These are phyloP conservation scores for Tribolium madens DNA, from an alignment of 1,140 invertebrate species.

Conservation along the genomic window DNA sequence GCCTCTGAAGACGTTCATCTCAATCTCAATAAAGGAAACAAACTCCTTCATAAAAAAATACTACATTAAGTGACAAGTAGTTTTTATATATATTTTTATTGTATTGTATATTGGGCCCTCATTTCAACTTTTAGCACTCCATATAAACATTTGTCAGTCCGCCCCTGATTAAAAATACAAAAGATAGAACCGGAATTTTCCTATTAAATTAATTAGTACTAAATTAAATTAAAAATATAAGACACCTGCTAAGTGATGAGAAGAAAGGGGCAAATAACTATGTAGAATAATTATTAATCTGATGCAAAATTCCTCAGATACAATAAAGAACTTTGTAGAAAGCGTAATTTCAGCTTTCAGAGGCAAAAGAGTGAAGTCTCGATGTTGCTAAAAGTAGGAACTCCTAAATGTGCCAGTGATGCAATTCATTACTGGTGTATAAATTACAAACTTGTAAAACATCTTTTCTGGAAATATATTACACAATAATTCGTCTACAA, in stretches of 20 bases:
- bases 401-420: slow-evolving; percentile 40
- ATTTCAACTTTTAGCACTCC: too few relatives aligned
- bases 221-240: neutral
- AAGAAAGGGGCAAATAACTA: neutral
- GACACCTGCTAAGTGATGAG: neutral
- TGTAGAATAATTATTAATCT: neutral
- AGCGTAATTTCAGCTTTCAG: slow-evolving; percentile 25
- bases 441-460: slow-evolving; percentile 44
- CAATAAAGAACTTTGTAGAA: neutral
- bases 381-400: slow-evolving; percentile 6
- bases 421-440: slow-evolving; percentile 37
- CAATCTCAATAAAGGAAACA: too few relatives aligned
- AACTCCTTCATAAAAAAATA: too few relatives aligned
- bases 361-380: neutral
- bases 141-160: too few relatives aligned
- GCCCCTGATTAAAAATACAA: too few relatives aligned
- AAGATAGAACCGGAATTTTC: neutral
- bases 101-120: too few relatives aligned
- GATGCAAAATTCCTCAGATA: neutral
- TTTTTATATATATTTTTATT: too few relatives aligned
- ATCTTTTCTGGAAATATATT: slow-evolving; percentile 45
- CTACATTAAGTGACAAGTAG: too few relatives aligned
- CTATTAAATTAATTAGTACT: neutral
- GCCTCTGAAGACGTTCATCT: too few relatives aligned
- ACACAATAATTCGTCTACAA: slow-evolving; percentile 45